Base-by-base conservation (phyloP, 1,140 invertebrate genomes). In the Drosophila subobscura region DNA sequence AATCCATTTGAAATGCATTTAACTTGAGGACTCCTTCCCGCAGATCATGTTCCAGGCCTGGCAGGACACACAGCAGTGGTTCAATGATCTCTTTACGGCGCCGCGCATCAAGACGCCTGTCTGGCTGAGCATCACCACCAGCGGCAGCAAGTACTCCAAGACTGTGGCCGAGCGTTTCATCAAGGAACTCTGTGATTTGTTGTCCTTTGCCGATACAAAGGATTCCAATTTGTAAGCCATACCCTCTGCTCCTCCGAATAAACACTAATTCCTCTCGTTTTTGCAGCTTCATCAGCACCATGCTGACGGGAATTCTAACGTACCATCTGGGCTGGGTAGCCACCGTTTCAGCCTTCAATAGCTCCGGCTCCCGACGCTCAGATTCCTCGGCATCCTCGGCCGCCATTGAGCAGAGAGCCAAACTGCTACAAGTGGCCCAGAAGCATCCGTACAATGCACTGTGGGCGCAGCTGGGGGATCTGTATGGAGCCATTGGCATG, bases 311-410 rank as follows among this genome's bases (percentile, higher is more conserved):
- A 58, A 95, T 98, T 23, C 92, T 98, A 46, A 98, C 96, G 0
- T 94, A 98, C 92, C 97, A 98, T 92, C 93, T 98, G 16, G 96
- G 97, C 2, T 98, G 97, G 97, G 96, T 98, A 50, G 94, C 95
- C 22, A 97, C 96, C 0, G 95, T 97, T 10, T 86, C 91, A 1
- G 81, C 91, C 10, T 90, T 90, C 5, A 91, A 86, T 22, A 79
- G 79, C n/a, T 74, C 79, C 8, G 64, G 67, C 1, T 79, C 79
- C 0, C 50, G 66, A 3, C 72, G 72, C 10, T 56, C 59, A 4
- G 66, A 71, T 14, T 67, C 75, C 0, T 85, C 80, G 0, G 74
- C 84, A 12, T 78, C 81, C 0, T 68, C 90, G 25, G 90, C 90
- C 0, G 90, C 90, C 6, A 88, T 91, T 8, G 91, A 91, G 49